Conservation (phyloP, 2,888 invertebrate species). For the Zaprionus bogoriensis region DNA sequence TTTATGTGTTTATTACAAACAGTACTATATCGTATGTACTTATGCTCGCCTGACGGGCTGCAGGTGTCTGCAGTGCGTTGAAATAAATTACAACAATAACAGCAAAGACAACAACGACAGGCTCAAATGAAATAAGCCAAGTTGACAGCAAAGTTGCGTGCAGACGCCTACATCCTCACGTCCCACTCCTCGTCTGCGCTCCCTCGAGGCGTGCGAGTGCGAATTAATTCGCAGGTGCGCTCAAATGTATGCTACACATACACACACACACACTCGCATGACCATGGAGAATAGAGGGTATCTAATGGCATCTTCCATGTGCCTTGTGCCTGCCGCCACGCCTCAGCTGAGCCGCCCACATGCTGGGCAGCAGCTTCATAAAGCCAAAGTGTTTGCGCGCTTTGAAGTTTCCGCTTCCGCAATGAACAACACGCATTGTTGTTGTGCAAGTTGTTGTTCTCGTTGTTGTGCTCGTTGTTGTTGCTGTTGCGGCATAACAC, state of each 20-base stretch:
- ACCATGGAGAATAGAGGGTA: constrained; percentile 6
- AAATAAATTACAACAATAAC: constrained; percentile 59
- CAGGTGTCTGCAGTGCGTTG: constrained; percentile 40
- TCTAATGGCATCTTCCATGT: neutral
- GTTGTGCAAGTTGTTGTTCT: too few species aligned
- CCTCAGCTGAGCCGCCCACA: constrained; percentile 12
- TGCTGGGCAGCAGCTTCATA: constrained; percentile 62
- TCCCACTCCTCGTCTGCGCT: constrained; percentile 13
- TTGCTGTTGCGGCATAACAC: constrained; percentile 42
- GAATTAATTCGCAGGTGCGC: constrained; percentile 66
- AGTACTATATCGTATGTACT: constrained; percentile 14
- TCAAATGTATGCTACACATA: constrained; percentile 9
- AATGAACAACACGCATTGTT: constrained; percentile 56
- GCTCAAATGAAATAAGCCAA: constrained; percentile 68
- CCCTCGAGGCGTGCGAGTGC: constrained; percentile 31
- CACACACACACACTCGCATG: neutral
- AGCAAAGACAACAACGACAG: constrained; percentile 27
- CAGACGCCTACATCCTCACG: neutral
- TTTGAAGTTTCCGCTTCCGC: constrained; percentile 77
- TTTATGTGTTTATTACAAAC: too few species aligned
- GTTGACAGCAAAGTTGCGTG: constrained; percentile 62
- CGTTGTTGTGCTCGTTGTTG: constrained; percentile 18
- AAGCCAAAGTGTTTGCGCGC: constrained; percentile 66
- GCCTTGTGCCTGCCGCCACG: neutral
- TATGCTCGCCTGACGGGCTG: constrained; percentile 8